Conservation (phyloP, 2,797 vertebrate species). For the Tachyglossus aculeatus region DNA sequence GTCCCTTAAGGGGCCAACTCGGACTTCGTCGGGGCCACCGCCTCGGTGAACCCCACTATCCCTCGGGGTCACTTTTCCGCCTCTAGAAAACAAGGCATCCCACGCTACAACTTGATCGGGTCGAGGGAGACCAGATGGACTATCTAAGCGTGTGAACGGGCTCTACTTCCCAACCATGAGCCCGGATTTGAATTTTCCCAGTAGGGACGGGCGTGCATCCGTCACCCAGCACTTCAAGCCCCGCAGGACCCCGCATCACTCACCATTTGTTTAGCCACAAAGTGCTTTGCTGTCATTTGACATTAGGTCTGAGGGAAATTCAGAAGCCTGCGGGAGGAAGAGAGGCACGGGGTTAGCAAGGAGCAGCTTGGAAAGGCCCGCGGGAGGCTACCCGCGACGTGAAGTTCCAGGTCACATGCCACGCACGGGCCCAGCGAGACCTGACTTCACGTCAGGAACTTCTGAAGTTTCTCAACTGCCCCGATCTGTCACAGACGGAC, state of each 20-base stretch:
- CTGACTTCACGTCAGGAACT: slow-evolving; percentile 1
- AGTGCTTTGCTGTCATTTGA: slow-evolving; percentile 95
- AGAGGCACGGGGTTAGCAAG: slow-evolving; percentile 37
- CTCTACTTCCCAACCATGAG: too few species aligned
- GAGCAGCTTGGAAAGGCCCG: not conserved
- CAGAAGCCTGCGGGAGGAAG: slow-evolving; percentile 84
- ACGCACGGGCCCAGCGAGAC: not conserved
- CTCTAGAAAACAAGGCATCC: not conserved
- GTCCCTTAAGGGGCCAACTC: not conserved
- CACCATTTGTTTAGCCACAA: slow-evolving; percentile 89
- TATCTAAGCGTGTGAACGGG: too few species aligned
- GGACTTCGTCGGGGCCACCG: not conserved
- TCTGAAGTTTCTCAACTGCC: not conserved
- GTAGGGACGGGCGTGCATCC: too few species aligned
- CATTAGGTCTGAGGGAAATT: slow-evolving; percentile 93
- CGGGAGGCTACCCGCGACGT: not conserved
- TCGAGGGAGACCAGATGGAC: too few species aligned
- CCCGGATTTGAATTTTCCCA: too few species aligned
- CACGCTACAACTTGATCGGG: too few species aligned
- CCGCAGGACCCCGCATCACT: slow-evolving; percentile 39
- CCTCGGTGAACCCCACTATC: fast-evolving
- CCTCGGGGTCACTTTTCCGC: not conserved
- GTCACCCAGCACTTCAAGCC: not conserved
- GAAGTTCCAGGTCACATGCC: not conserved
- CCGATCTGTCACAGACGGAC: not conserved